A percentile compares a stretch with the other conserved stretches of the same genome.
These are phyloP conservation scores for Brachionus plicatilis DNA, from an alignment of 1,140 invertebrate genomes.

Conservation along the genomic window DNA sequence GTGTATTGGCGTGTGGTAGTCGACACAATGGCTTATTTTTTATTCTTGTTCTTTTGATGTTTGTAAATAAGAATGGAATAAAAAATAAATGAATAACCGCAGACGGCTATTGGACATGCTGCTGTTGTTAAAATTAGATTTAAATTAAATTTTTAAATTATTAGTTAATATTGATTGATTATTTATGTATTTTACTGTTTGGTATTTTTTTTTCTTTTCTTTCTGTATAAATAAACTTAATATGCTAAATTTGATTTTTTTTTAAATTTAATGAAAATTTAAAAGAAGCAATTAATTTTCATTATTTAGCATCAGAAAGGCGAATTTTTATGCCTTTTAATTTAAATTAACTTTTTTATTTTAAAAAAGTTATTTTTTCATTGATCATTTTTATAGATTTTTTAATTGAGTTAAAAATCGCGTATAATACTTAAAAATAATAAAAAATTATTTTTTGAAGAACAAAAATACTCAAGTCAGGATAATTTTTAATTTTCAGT, in stretches of 20 bases:
- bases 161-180: background rate
- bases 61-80: background rate
- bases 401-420: too few relatives aligned
- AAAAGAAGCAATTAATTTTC: too few relatives aligned
- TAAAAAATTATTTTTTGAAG: too few relatives aligned
- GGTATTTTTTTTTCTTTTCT: background rate
- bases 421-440: too few relatives aligned
- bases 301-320: too few relatives aligned
- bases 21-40: background rate
- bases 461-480: too few relatives aligned
- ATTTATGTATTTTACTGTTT: slow-evolving; percentile 19
- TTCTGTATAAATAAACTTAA: background rate
- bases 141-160: background rate
- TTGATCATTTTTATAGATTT: too few relatives aligned
- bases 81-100: background rate
- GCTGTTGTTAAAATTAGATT: background rate
- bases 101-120: background rate
- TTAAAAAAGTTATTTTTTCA: too few relatives aligned
- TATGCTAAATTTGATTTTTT: background rate
- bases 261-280: too few relatives aligned
- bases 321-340: too few relatives aligned
- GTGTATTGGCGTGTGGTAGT: background rate
- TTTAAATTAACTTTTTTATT: too few relatives aligned
- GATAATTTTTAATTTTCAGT: too few relatives aligned
- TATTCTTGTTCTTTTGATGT: background rate